Conservation (phyloP, 2,797 vertebrate genomes). For the Petrocephalus sullivani region DNA sequence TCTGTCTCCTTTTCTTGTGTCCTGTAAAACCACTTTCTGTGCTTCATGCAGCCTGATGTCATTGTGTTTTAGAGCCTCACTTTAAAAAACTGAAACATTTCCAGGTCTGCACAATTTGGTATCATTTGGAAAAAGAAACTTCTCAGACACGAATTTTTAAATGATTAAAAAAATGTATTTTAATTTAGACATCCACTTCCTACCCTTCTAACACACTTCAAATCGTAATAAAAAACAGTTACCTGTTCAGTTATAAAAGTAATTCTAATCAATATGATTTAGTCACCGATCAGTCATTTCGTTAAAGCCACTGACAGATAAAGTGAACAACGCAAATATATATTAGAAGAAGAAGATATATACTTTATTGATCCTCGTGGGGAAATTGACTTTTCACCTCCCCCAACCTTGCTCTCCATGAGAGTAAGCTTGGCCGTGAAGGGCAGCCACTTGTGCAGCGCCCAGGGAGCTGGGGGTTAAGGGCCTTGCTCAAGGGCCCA, state of each 20-base stretch:
- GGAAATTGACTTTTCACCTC: too few relatives aligned
- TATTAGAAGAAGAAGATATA: too few relatives aligned
- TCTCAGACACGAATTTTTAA: constrained; percentile 32
- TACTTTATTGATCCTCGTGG: too few relatives aligned
- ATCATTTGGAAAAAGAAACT: constrained; percentile 48
- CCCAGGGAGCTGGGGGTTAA: too few relatives aligned
- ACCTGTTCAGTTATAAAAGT: background rate
- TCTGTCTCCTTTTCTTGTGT: background rate
- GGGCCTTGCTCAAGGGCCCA: too few relatives aligned
- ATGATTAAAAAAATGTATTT: background rate
- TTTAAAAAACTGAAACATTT: constrained; percentile 55
- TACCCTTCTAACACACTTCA: background rate
- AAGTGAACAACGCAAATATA: background rate
- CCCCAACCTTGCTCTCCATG: too few relatives aligned
- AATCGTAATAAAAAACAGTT: background rate
- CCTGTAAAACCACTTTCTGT: background rate
- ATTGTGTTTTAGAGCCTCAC: constrained; percentile 51
- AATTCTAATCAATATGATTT: background rate
- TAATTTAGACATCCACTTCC: background rate
- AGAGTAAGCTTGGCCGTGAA: too few relatives aligned
- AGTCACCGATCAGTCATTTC: background rate
- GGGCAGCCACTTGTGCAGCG: too few relatives aligned
- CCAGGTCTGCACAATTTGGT: constrained; percentile 55
- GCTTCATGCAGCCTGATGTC: constrained; percentile 29
- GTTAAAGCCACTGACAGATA: background rate